Base-by-base conservation (phyloP, 2,797 vertebrate genomes). In the Centroberyx gerrardi region DNA sequence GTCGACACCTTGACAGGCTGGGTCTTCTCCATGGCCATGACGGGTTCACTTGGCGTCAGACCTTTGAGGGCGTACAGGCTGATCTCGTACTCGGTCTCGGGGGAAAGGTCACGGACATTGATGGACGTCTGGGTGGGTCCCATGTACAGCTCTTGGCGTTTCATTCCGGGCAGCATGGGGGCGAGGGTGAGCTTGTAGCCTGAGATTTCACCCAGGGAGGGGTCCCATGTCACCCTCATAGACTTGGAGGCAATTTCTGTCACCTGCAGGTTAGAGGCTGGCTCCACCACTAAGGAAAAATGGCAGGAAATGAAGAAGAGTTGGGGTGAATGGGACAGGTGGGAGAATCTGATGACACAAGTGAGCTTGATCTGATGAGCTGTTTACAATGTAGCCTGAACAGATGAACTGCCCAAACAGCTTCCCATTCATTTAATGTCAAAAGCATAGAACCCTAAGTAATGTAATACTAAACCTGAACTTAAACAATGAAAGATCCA, bases 11-110 rank as follows among this genome's bases (percentile, higher is more conserved):
- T 98, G 56, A 98, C 83, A 59, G 97, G 97, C 75, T 99, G 97
- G 18, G 98, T 99, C 94, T 96, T 99, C 81, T 98, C 98, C 96
- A 97, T 96, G 72, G 96, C 94, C 0, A 95, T 90, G 74, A 97
- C 49, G 12, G 97, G 91, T 70, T 98, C 98, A 83, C 98, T 99
- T 66, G 98, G 95, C 31, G 94, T 96, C 86, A 99, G 88, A 62
- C 96, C 97, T 92, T 97, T 98, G 88, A 99, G 96, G 55, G 98
- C 97, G 51, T 92, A 98, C 84, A 99, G 93, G 70, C 85, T 98
- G 80, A 99, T 97, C 87, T 99, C 97, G 78, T 99, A 99, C 68
- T 98, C 96, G 0, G 96, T 99, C 91, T 99, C 98, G 14, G 98
- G 95, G 62, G 96, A 96, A 75, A 99, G 96, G 89, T 99, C 97